phyloP scores from a whole-genome alignment of 1,140 invertebrate species.

The Dreissena polymorpha region DNA sequence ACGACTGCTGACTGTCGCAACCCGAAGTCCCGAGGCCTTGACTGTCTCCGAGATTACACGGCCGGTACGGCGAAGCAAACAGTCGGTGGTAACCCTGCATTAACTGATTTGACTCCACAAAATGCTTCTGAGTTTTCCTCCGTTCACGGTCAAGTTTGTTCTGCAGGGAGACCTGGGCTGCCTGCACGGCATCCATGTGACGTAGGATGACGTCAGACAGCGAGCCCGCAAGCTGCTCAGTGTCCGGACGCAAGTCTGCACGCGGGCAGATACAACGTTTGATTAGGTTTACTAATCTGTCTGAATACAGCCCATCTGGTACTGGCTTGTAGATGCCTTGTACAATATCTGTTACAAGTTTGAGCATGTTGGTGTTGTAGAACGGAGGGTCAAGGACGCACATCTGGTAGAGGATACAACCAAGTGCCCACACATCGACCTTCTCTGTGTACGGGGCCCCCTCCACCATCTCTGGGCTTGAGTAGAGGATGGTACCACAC shows the following conservation, averaged over 20 bases:
- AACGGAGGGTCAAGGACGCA: conserved; percentile 78
- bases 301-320: conserved; percentile 71
- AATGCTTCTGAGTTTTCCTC: conserved; percentile 62
- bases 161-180: conserved; percentile 71
- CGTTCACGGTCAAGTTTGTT: conserved; percentile 75
- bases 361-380: conserved; percentile 78
- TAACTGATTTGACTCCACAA: conserved; percentile 74
- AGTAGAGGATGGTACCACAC: conserved; percentile 80
- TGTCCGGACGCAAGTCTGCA: conserved; percentile 77
- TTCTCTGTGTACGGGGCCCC: conserved; percentile 80
- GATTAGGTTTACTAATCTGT: conserved; percentile 66
- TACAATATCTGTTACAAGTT: conserved; percentile 78
- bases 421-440: conserved; percentile 80
- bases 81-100: conserved; percentile 76
- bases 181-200: conserved; percentile 73
- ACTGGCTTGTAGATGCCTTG: conserved; percentile 75
- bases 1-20: conserved; percentile 37
- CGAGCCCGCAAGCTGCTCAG: conserved; percentile 72
- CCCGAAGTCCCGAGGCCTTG: conserved; percentile 70
- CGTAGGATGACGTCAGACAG: conserved; percentile 75
- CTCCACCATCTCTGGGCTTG: conserved; percentile 80
- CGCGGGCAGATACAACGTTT: conserved; percentile 76
- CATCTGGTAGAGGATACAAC: conserved; percentile 80
- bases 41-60: conserved; percentile 71
- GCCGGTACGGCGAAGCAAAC: conserved; percentile 72